Base-by-base conservation (phyloP, 2,888 invertebrate species). In the Aphidoletes aphidimyza region DNA sequence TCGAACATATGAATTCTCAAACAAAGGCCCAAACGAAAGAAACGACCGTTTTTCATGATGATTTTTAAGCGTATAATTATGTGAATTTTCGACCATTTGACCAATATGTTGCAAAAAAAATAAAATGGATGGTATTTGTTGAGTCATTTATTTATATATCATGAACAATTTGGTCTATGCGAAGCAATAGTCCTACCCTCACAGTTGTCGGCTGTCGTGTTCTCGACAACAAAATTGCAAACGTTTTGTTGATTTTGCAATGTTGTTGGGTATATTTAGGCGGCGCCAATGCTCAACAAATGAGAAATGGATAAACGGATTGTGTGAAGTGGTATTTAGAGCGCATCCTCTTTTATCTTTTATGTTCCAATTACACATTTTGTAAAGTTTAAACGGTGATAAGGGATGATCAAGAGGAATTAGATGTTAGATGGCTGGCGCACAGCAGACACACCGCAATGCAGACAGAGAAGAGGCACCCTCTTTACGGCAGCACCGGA, bases 11-110 rank as follows among this genome's bases (percentile, higher is more conserved):
- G 26, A 2, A 54, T 54, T 1, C 30, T 69, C 30, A n/a, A n/a
- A 69, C 54, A 69, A 26, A 3, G 30, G 69, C 69, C 3, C 3
- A 69, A 69, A 69, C 26, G 17, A n/a, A 14, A 30, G 30, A 69
- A 69, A 69, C 69, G 69, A 34, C 14, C 69, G 9, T 22, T 54
- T 47, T 47, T 19, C 9, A 11, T 26, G 54, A 54, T 22, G 2
- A n/a, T 69, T 69, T 69, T 69, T 69, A 69, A 69, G 69, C 69
- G 34, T 69, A 69, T 69, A 69, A 69, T 69, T 69, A 69, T 69
- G 69, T 26, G 69, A 30, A 30, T 69, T 54, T 22, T 54, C 22
- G 54, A 54, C 54, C n/a, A 54, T 54, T 69, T 34, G 30, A 14
- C 30, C 69, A 30, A 69, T 14, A 69, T 69, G 11, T 69, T 69